Evolutionary conservation across 2,797 vertebrate genomes (phyloP).

Genomic region (Muscicapa comitata): DNA sequence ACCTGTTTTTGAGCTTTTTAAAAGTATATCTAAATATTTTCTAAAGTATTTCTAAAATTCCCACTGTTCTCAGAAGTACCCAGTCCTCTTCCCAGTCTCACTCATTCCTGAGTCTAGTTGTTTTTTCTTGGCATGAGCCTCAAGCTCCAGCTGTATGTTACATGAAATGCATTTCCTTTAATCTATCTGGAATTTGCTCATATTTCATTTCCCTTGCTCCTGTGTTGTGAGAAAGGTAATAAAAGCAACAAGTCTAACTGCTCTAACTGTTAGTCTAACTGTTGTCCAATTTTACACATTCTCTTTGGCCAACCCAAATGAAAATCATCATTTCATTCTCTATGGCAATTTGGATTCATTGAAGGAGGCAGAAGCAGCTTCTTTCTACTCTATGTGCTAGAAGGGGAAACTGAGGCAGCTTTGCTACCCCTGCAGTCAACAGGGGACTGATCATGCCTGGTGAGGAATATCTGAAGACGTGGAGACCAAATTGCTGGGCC

Average conservation of each 20-base stretch:
- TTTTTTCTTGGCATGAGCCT: background rate
- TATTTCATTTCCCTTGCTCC: background rate
- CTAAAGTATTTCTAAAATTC: background rate
- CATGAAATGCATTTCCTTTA: slow-evolving; percentile 5
- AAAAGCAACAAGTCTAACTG: background rate
- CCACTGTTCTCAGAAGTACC: background rate
- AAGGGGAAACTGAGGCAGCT: background rate
- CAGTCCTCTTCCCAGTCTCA: background rate
- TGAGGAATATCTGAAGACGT: background rate
- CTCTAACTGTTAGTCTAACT: background rate
- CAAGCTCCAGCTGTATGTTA: background rate
- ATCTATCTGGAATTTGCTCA: background rate
- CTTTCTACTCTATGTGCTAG: background rate
- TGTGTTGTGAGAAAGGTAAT: background rate
- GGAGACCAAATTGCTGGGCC: background rate
- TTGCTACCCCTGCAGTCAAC: background rate
- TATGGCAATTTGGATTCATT: background rate
- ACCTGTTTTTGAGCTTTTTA: background rate
- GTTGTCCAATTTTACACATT: background rate
- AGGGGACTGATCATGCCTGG: background rate
- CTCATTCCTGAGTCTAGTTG: background rate
- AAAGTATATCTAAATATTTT: background rate
- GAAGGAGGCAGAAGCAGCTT: background rate
- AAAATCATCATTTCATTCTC: background rate
- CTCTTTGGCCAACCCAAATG: background rate